A percentile compares a stretch with the other conserved stretches of the same genome.
These are phyloP conservation scores for Drosophila siamana DNA, from an alignment of 2,888 invertebrate species.

Conservation along the genomic window DNA sequence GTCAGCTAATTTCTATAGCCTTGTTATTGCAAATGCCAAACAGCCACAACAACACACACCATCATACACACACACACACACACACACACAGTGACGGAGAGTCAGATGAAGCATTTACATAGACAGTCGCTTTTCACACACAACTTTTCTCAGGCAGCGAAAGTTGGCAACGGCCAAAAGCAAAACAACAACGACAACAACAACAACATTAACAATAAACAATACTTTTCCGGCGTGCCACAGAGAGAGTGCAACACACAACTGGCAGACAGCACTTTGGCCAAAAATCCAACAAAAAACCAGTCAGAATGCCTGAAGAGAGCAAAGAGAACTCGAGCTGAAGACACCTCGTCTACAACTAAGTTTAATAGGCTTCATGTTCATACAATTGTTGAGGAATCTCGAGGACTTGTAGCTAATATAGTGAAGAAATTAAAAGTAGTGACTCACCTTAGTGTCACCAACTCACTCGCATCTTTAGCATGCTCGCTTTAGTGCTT, in stretches of 20 bases:
- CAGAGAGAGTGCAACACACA: slow-evolving; percentile 54
- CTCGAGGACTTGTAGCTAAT: too few relatives aligned
- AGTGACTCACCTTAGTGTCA: too few relatives aligned
- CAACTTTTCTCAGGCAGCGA: slow-evolving; percentile 74
- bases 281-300: slow-evolving; percentile 1
- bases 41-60: slow-evolving; percentile 2
- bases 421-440: background rate
- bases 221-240: slow-evolving; percentile 75
- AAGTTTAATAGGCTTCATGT: too few relatives aligned
- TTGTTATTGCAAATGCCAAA: slow-evolving; percentile 56
- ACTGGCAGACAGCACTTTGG: slow-evolving; percentile 29
- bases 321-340: background rate
- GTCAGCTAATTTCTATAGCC: slow-evolving; percentile 66
- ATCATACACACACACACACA: background rate
- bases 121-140: slow-evolving; percentile 69
- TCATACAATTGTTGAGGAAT: too few relatives aligned
- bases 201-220: slow-evolving; percentile 59
- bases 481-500: background rate
- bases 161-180: slow-evolving; percentile 62
- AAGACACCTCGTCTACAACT: slow-evolving; percentile 14
- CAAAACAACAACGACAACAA: background rate
- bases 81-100: slow-evolving; percentile 2
- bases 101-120: slow-evolving; percentile 55
- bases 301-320: slow-evolving; percentile 1
- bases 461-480: background rate